A percentile compares a stretch with the other conserved stretches of the same genome.
Conservation (phyloP, 2,113 vertebrate species). For the Tinamus guttatus region DNA sequence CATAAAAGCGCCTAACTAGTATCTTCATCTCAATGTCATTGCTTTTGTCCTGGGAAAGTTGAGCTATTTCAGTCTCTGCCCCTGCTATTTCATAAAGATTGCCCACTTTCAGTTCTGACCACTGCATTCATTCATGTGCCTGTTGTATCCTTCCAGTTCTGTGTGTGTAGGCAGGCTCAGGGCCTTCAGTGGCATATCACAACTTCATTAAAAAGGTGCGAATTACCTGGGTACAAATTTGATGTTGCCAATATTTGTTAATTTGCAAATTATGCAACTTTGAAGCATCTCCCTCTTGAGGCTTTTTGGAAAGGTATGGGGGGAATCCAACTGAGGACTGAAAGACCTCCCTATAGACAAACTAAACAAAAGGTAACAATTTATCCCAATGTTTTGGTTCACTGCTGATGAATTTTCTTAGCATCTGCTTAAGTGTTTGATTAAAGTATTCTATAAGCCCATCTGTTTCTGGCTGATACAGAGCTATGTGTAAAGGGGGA, state of each 20-base stretch:
- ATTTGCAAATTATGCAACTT: constrained; percentile 20
- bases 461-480: constrained; percentile 76
- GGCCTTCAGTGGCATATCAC: not conserved
- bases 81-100: not conserved
- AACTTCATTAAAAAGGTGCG: not conserved
- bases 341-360: constrained; percentile 61
- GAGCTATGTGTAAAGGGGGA: constrained; percentile 36
- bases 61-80: not conserved
- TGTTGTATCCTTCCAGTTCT: not conserved
- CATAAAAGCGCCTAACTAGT: not conserved
- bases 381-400: constrained; percentile 72
- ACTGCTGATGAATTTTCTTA: constrained; percentile 73
- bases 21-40: not conserved
- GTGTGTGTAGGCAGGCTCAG: not conserved
- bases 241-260: not conserved
- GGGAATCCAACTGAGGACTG: constrained; percentile 35
- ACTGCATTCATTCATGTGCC: not conserved
- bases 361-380: constrained; percentile 72
- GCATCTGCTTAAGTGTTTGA: constrained; percentile 76
- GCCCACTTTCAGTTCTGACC: not conserved
- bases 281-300: not conserved
- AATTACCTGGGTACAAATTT: not conserved
- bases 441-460: constrained; percentile 70
- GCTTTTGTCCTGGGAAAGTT: not conserved
- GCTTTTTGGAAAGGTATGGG: constrained; percentile 19